phyloP scores from a whole-genome alignment of 2,113 vertebrate genomes.

The Dromaius novaehollandiae region DNA sequence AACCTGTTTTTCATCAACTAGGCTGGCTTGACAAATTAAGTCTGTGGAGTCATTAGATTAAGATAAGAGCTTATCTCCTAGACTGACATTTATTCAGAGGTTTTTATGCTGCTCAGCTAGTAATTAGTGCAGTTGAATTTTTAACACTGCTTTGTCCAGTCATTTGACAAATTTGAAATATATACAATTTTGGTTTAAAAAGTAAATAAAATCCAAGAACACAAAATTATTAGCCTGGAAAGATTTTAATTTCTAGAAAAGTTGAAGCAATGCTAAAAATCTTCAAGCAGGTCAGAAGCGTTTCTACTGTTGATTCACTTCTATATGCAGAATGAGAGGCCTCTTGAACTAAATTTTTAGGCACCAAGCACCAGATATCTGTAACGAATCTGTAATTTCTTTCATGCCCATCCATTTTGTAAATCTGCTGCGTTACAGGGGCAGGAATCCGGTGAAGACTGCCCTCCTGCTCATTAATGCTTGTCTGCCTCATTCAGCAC shows the following conservation, averaged over 20 bases:
- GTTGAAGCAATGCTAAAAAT: slow-evolving; percentile 52
- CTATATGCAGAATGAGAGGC: slow-evolving; percentile 16
- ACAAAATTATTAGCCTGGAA: slow-evolving; percentile 59
- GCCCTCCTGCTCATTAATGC: slow-evolving; percentile 42
- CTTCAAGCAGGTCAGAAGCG: slow-evolving; percentile 40
- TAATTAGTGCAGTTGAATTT: slow-evolving; percentile 93
- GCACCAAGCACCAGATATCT: slow-evolving; percentile 33
- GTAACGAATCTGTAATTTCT: slow-evolving; percentile 68
- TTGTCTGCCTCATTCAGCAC: slow-evolving; percentile 51
- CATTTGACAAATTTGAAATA: slow-evolving; percentile 71
- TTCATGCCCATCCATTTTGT: slow-evolving; percentile 55
- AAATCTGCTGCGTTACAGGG: slow-evolving; percentile 55
- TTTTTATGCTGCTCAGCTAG: slow-evolving; percentile 89
- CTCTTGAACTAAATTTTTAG: slow-evolving; percentile 44
- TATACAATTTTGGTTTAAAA: slow-evolving; percentile 44
- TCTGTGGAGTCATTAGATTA: slow-evolving; percentile 97
- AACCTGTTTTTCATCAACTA: slow-evolving; percentile 87
- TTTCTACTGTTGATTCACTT: slow-evolving; percentile 65
- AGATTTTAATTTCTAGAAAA: slow-evolving; percentile 59
- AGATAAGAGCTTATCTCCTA: slow-evolving; percentile 98
- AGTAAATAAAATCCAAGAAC: slow-evolving; percentile 36
- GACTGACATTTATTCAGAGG: slow-evolving; percentile 94
- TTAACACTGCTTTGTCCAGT: slow-evolving; percentile 82
- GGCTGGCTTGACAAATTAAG: slow-evolving; percentile 97
- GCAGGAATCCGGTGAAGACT: slow-evolving; percentile 40